Base-by-base conservation (phyloP, 2,888 invertebrate genomes). In the Tethea ocularis region DNA sequence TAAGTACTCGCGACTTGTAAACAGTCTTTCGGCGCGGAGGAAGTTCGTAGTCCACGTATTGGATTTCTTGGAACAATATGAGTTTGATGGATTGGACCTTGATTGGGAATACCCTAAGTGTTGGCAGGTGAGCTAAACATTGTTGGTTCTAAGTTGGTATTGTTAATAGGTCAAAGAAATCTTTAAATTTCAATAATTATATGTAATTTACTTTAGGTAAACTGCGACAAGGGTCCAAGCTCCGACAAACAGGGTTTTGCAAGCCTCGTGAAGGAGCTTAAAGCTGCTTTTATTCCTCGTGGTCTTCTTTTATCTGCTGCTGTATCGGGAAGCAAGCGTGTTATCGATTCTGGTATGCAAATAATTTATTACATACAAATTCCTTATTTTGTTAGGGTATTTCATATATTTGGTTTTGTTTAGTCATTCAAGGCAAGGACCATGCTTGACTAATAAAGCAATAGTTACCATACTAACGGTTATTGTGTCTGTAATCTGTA, bases 51-150 rank as follows among this genome's bases (percentile, higher is more conserved):
- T 94, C 0, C 95, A 97, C 71, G 96, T 96, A 0, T 68, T 97
- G 0, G 95, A 96, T 71, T 98, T 98, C 78, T 94, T 98, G 59
- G 95, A 96, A 63, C 94, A 95, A 65, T 95, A 97, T 72, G 95
- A 95, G 58, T 98, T 98, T 72, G 98, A 98, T 78, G 99, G 99
- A 5, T 89, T 99, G 46, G 98, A 99, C 84, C 92, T 98, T 29
- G 98, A 98, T 81, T 98, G 98, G 98, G 98, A 98, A 80, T 98
- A 98, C 83, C 98, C 98, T 0, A 97, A 96, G 66, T 98, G 98
- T 79, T 97, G 97, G 97, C 97, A 97, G 93, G 95, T 95, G 59
- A 77, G 78, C 58, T n/a, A 7, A 38, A 38, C 7, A 38, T n/a
- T 36, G 6, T 36, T 2, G 13, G 15, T 2, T 36, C 5, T 1